Evolutionary conservation across 2,797 vertebrate genomes (phyloP), one percentile per base, ranked within the genome.

Genomic region (Eulemur rubriventer): DNA sequence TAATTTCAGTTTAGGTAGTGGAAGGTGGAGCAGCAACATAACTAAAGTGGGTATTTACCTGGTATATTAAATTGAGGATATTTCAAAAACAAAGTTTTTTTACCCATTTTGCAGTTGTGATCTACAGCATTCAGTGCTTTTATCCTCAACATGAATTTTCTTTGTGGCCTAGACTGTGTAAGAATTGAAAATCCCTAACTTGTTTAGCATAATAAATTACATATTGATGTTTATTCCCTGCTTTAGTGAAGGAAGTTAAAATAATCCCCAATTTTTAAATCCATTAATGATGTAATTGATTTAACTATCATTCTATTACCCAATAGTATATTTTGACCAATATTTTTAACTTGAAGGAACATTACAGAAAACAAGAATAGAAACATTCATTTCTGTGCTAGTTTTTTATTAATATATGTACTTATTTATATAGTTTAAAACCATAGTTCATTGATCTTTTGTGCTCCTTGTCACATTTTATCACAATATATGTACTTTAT

Each of bases 201-300:
- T 91, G 52, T 83, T 94, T 70, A 76, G 20, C 61, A 55, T 85
- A 89, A 83, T 89, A 96, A 89, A 73, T 93, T 92, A 79, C 50
- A 80, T 87, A 73, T 7, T 82, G 41, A 63, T 94, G n/a, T 88
- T 87, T 95, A 70, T 81, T 88, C 50, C 81, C 75, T 90, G 48
- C 46, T 70, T 94, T 7, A 61, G 50, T 92, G 48, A 92, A 96
- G 17, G 84, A 97, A 89, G 91, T 91, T 91, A 94, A 96, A 93
- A 91, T 88, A 92, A 81, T 91, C 30, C 26, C 69, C 20, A 70
- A 16, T 84, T 96, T 97, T 96, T 26, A 81, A 91, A 78, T 91
- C 55, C 50, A 22, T 95, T 95, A 87, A 70, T 87, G 52, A 86
- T 87, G 33, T 84, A 93, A 94, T 80, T 91, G 46, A 85, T 91